Base-by-base conservation (phyloP, 2,888 invertebrate genomes). In the Troilus luridus region DNA sequence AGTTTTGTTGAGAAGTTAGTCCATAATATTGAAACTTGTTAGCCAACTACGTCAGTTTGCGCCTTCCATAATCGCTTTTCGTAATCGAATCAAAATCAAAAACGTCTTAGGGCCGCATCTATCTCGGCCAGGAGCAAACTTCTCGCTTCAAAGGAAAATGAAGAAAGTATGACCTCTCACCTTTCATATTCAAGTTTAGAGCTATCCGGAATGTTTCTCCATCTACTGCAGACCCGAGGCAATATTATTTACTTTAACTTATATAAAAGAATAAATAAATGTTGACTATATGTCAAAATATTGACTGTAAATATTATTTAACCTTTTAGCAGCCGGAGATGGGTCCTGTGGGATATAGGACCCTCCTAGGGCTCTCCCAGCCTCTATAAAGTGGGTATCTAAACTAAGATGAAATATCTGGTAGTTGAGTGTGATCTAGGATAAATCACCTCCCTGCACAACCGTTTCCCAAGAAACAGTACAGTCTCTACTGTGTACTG, bases 1-100 rank as follows among this genome's bases (percentile, higher is more conserved):
- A 77, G 72, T 77, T 77, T 77, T 77, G 72, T 77, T 77, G 72
- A 77, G 72, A 77, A 77, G 72, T 77, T 77, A 77, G 72, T 41
- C 72, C 41, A 77, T 77, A 77, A 77, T 77, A 77, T 77, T 41
- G 72, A 77, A 77, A 77, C 72, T 77, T 77, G 72, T 77, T 77
- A 41, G 27, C 72, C 72, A 77, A 77, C 72, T 77, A 77, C 72
- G 72, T 41, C 72, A 77, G 72, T 77, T 77, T 77, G 72, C 72
- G 27, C 41, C 72, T 77, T 77, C 72, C 72, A 77, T 77, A 77
- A 77, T 77, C 72, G 72, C 72, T 27, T 77, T 77, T 77, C 72
- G 72, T 77, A 77, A 77, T 77, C 72, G 21, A 77, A 77, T 77
- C 72, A 27, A 77, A 77, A 77, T 77, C 72, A 77, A 77, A 77